Conservation (phyloP, 2,888 invertebrate genomes). For the Polymixis lichenea region DNA sequence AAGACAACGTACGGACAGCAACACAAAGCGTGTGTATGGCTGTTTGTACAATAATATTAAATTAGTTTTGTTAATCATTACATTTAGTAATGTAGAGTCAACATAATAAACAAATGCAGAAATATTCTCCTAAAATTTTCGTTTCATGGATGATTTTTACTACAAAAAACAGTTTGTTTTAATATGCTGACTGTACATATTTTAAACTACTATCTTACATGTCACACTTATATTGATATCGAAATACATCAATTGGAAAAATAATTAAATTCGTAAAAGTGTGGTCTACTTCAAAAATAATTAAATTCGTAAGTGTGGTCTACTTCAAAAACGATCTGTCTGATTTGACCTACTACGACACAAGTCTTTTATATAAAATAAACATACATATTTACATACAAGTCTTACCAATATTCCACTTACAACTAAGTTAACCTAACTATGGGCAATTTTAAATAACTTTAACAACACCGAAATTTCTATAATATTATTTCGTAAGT, state of each 20-base stretch:
- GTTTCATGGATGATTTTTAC: background rate
- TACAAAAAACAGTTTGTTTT: background rate
- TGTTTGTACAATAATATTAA: conserved; percentile 34
- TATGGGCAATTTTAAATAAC: background rate
- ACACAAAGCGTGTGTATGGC: conserved; percentile 42
- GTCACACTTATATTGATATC: conserved; percentile 9
- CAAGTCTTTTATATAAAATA: conserved; percentile 17
- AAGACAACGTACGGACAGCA: conserved; percentile 28
- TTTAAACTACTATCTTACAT: conserved; percentile 36
- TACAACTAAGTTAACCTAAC: conserved; percentile 2
- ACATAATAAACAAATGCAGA: conserved; percentile 13
- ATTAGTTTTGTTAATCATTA: conserved; percentile 42
- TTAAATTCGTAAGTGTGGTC: conserved; percentile 28
- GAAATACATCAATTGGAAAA: conserved; percentile 4
- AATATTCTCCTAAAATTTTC: background rate
- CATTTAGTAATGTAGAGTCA: conserved; percentile 28
- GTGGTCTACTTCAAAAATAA: conserved; percentile 7
- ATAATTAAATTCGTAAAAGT: conserved; percentile 28
- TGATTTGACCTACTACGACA: conserved; percentile 20
- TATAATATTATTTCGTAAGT: conserved; percentile 14
- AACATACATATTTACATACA: conserved; percentile 30
- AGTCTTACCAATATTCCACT: conserved; percentile 40
- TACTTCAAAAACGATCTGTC: background rate
- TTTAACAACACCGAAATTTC: conserved; percentile 4
- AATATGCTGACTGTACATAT: conserved; percentile 30